A percentile compares a stretch with the other conserved stretches of the same genome.
phyloP scores from a whole-genome alignment of 2,113 vertebrate species.

The Caracal caracal region DNA sequence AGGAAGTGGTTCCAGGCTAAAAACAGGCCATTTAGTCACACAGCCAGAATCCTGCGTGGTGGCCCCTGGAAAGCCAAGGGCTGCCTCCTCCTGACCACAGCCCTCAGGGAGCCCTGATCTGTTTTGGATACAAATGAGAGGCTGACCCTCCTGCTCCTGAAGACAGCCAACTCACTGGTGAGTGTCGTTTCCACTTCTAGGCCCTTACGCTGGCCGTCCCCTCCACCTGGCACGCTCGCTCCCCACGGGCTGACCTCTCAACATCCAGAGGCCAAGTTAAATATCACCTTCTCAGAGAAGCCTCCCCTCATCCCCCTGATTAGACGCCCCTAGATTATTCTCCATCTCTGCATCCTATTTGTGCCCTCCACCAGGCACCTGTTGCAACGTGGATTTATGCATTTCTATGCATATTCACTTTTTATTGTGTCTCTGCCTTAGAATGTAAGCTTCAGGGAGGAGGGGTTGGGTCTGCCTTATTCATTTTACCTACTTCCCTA shows the following conservation, averaged over 20 bases:
- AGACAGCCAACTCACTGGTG: not conserved
- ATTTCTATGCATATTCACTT: not conserved
- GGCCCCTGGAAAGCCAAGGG: not conserved
- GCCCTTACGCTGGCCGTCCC: not conserved
- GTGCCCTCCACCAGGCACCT: not conserved
- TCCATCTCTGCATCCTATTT: not conserved
- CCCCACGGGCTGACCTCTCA: not conserved
- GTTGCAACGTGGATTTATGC: not conserved
- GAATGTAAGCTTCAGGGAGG: not conserved
- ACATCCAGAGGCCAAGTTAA: not conserved
- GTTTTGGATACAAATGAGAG: not conserved
- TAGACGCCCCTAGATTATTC: not conserved
- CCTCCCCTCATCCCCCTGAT: not conserved
- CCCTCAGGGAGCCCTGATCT: not conserved
- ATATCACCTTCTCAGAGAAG: not conserved
- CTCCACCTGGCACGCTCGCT: not conserved
- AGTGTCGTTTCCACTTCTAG: not conserved
- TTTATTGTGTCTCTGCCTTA: not conserved
- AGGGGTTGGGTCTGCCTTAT: not conserved
- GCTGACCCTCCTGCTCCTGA: not conserved
- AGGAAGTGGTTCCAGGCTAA: slow-evolving; percentile 34
- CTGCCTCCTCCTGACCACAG: not conserved
- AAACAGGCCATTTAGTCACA: not conserved
- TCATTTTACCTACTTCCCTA: not conserved
- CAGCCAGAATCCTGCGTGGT: not conserved